A percentile compares a stretch with the other conserved stretches of the same genome.
Evolutionary conservation across 2,113 vertebrate species (phyloP).

Genomic region (Hippocampus mohnikei): DNA sequence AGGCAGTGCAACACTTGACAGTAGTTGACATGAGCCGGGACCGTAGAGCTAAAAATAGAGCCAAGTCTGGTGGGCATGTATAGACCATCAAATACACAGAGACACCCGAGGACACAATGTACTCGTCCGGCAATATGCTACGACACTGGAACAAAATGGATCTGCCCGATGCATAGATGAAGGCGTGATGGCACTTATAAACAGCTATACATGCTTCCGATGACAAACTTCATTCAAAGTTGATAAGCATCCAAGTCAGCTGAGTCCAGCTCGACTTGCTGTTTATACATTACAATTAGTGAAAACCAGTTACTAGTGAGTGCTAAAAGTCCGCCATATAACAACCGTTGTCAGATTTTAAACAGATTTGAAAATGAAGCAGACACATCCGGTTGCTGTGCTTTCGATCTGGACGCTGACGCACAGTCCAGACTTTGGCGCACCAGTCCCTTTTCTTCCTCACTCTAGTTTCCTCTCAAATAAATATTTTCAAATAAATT

Average conservation of each 20-base stretch:
- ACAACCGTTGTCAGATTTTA: neutral
- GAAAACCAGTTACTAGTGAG: neutral
- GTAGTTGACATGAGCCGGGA: conserved; percentile 60
- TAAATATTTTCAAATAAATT: neutral
- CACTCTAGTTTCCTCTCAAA: neutral
- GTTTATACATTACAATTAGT: too few relatives aligned
- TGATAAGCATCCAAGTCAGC: neutral
- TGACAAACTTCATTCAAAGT: neutral
- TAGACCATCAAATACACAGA: conserved; percentile 47
- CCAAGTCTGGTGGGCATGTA: conserved; percentile 38
- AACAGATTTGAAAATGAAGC: too few relatives aligned
- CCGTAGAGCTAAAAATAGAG: conserved; percentile 53
- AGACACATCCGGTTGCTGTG: neutral
- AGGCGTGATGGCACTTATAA: neutral
- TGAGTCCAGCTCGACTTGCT: neutral
- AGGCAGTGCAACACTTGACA: conserved; percentile 55
- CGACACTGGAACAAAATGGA: conserved; percentile 47
- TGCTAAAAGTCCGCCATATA: neutral
- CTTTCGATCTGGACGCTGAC: neutral
- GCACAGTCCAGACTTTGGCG: neutral
- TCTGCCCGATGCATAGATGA: conserved; percentile 23
- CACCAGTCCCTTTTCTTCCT: neutral
- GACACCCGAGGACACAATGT: conserved; percentile 40
- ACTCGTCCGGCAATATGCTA: conserved; percentile 40
- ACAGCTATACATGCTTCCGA: neutral